phyloP scores from a whole-genome alignment of 2,888 invertebrate species.

The Pecten maximus region DNA sequence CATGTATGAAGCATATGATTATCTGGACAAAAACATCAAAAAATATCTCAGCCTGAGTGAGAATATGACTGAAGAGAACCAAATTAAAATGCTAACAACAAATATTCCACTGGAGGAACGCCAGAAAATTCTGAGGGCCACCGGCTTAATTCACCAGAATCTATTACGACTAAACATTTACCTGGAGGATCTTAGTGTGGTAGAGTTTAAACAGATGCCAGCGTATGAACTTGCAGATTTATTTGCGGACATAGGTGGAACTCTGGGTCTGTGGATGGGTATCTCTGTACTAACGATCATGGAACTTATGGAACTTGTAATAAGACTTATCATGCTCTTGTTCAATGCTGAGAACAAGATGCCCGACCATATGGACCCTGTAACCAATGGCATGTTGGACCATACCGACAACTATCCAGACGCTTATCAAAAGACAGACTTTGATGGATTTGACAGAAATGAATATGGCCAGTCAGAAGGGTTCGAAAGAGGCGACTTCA shows the following conservation, averaged over 20 bases:
- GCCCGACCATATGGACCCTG: conserved; percentile 57
- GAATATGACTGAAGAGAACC: conserved; percentile 48
- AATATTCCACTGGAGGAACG: conserved; percentile 52
- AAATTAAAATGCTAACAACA: conserved; percentile 37
- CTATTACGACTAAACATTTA: conserved; percentile 77
- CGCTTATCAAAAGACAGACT: conserved; percentile 47
- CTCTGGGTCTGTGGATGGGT: conserved; percentile 80
- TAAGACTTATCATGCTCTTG: conserved; percentile 68
- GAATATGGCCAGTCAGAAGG: conserved; percentile 50
- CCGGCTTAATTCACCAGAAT: conserved; percentile 76
- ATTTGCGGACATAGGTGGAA: conserved; percentile 79
- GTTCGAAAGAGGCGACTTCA: conserved; percentile 53
- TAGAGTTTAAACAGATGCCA: conserved; percentile 76
- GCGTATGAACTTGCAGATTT: conserved; percentile 77
- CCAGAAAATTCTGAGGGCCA: conserved; percentile 65
- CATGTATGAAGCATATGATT: conserved; percentile 72
- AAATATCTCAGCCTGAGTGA: conserved; percentile 51
- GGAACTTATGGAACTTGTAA: conserved; percentile 76
- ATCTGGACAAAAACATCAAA: conserved; percentile 57
- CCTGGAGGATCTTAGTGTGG: conserved; percentile 77
- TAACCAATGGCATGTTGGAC: conserved; percentile 61
- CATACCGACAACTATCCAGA: conserved; percentile 48
- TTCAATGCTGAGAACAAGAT: conserved; percentile 72
- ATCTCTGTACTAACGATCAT: conserved; percentile 78
- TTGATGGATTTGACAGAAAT: conserved; percentile 53